phyloP scores from a whole-genome alignment of 1,140 invertebrate genomes.

The Papilio machaon region DNA sequence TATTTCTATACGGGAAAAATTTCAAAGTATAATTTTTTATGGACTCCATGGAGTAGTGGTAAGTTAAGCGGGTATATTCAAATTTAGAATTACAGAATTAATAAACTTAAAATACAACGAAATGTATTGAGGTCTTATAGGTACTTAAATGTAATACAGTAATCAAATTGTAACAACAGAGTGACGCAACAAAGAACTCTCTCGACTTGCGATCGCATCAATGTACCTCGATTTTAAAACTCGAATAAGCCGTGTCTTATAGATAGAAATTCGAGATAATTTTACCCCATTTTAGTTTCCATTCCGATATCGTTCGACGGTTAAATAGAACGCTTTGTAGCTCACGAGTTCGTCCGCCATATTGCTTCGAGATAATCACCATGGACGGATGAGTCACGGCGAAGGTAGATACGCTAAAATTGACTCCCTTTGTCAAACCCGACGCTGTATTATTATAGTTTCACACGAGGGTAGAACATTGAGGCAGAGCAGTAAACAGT shows the following conservation, averaged over 20 bases:
- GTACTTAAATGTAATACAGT: background rate
- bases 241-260: constrained; percentile 3
- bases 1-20: no score
- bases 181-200: constrained; percentile 10
- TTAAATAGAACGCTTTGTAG: constrained; percentile 39
- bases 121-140: background rate
- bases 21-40: no score
- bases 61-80: background rate
- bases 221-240: constrained; percentile 9
- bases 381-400: constrained; percentile 66
- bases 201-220: constrained; percentile 23
- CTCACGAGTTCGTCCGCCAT: constrained; percentile 54
- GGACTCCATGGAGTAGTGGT: no score
- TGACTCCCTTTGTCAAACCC: constrained; percentile 65
- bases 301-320: constrained; percentile 34
- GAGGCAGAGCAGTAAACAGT: background rate
- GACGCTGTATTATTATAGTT: constrained; percentile 36
- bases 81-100: no score
- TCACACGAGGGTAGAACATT: background rate
- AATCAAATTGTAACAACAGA: constrained; percentile 1
- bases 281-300: constrained; percentile 35
- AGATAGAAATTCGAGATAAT: constrained; percentile 37
- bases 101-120: background rate
- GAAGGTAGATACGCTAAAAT: constrained; percentile 58
- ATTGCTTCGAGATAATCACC: constrained; percentile 62